Conservation (phyloP, 2,797 vertebrate species). For the Ispidina picta region DNA sequence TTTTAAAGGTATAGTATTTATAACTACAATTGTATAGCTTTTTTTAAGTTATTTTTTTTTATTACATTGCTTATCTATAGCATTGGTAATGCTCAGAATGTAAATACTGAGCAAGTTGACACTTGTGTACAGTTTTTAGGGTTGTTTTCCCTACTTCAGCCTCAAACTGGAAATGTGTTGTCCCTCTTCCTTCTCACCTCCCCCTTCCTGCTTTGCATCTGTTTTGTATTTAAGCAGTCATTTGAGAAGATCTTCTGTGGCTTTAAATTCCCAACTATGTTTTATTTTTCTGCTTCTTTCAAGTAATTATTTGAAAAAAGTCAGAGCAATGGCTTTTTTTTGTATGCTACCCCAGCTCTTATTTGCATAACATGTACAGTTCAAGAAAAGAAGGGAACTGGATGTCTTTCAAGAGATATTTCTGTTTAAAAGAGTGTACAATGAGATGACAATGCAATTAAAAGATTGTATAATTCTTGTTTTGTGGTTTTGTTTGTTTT, state of each 20-base stretch:
- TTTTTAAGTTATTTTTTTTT: conserved; percentile 81
- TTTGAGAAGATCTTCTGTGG: neutral
- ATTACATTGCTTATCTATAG: conserved; percentile 61
- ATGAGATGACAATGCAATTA: conserved; percentile 73
- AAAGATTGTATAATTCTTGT: conserved; percentile 48
- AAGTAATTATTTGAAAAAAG: conserved; percentile 22
- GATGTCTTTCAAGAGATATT: conserved; percentile 41
- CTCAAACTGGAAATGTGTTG: conserved; percentile 62
- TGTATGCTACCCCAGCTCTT: conserved; percentile 9
- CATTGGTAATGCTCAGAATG: conserved; percentile 41
- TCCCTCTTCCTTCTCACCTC: neutral
- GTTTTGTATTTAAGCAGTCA: neutral
- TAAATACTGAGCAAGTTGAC: conserved; percentile 30
- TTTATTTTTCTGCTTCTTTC: conserved; percentile 20
- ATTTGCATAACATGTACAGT: conserved; percentile 30
- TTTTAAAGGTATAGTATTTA: conserved; percentile 80
- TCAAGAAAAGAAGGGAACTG: conserved; percentile 34
- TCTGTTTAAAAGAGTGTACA: conserved; percentile 60
- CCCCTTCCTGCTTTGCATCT: neutral
- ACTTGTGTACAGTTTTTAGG: conserved; percentile 34
- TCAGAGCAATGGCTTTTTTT: conserved; percentile 36
- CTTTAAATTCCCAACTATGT: conserved; percentile 20
- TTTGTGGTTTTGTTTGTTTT: neutral
- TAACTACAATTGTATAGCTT: conserved; percentile 79
- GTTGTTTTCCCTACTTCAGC: conserved; percentile 16